Percentiles rank a stretch among this genome's conserved stretches.
Conservation (phyloP, 2,113 vertebrate genomes). For the Oophaga pumilio region DNA sequence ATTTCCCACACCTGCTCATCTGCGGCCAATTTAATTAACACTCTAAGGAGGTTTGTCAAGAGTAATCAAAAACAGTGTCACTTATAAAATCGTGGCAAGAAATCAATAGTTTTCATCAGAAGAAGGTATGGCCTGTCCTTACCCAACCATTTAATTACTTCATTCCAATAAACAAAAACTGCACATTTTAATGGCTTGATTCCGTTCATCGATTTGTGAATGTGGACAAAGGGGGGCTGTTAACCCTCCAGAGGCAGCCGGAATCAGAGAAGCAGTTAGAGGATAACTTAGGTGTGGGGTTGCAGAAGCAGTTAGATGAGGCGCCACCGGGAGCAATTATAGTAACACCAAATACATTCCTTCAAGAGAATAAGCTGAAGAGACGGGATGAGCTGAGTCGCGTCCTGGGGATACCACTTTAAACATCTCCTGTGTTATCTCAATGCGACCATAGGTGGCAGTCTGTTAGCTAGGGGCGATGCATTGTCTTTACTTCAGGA, state of each 20-base stretch:
- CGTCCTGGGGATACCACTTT: neutral
- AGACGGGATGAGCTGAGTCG: neutral
- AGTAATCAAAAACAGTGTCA: constrained; percentile 93
- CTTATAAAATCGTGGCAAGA: constrained; percentile 85
- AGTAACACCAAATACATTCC: neutral
- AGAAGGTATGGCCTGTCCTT: constrained; percentile 82
- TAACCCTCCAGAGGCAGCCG: constrained; percentile 43
- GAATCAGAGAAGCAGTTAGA: constrained; percentile 24
- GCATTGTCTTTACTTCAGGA: neutral
- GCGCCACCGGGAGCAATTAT: constrained; percentile 30
- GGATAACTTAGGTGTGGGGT: constrained; percentile 17
- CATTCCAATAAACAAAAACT: constrained; percentile 86
- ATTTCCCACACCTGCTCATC: constrained; percentile 90
- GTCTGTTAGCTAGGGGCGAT: neutral
- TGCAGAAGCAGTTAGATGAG: constrained; percentile 10
- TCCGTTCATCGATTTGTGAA: constrained; percentile 72
- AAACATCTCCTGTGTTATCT: neutral
- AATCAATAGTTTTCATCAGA: constrained; percentile 90
- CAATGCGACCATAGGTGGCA: neutral
- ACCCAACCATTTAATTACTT: constrained; percentile 86
- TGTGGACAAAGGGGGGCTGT: constrained; percentile 20
- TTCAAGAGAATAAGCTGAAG: neutral
- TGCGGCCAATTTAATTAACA: constrained; percentile 94
- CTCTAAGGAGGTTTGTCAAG: constrained; percentile 89
- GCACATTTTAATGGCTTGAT: constrained; percentile 84